Evolutionary conservation across 2,888 invertebrate genomes (phyloP).

Genomic region (Chymomyza fuscimana): DNA sequence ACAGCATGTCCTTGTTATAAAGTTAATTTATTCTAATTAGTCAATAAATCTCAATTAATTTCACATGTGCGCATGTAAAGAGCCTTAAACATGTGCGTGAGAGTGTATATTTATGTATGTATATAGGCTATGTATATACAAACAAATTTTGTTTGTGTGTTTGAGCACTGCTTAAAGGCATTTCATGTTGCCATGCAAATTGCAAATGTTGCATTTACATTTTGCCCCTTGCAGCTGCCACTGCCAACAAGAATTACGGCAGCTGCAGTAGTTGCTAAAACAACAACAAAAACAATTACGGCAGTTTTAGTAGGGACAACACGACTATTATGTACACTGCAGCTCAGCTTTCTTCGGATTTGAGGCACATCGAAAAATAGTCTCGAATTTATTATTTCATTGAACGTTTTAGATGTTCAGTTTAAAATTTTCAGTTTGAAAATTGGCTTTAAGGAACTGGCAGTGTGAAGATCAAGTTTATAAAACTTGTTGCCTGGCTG

Average conservation of each 20-base stretch:
- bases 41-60: conserved; percentile 79
- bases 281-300: conserved; percentile 15
- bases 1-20: conserved; percentile 61
- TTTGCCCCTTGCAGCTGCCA: conserved; percentile 30
- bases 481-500: no score
- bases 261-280: conserved; percentile 14
- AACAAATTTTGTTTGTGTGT: neutral
- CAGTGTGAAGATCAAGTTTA: no score
- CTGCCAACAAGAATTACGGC: conserved; percentile 19
- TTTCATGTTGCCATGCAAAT: conserved; percentile 36
- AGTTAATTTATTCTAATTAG: conserved; percentile 78
- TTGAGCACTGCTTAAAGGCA: conserved; percentile 33
- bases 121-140: conserved; percentile 21
- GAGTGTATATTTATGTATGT: conserved; percentile 14
- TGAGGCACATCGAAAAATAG: no score
- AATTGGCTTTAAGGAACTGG: no score
- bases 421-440: no score
- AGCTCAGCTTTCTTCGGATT: no score
- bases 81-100: conserved; percentile 23
- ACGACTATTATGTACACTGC: no score
- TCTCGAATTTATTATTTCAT: no score
- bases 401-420: no score
- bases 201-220: conserved; percentile 39
- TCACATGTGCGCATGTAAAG: conserved; percentile 29
- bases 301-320: neutral